These are phyloP conservation scores for Watsonalla cultraria DNA, from an alignment of 2,888 invertebrate genomes.

Conservation along the genomic window DNA sequence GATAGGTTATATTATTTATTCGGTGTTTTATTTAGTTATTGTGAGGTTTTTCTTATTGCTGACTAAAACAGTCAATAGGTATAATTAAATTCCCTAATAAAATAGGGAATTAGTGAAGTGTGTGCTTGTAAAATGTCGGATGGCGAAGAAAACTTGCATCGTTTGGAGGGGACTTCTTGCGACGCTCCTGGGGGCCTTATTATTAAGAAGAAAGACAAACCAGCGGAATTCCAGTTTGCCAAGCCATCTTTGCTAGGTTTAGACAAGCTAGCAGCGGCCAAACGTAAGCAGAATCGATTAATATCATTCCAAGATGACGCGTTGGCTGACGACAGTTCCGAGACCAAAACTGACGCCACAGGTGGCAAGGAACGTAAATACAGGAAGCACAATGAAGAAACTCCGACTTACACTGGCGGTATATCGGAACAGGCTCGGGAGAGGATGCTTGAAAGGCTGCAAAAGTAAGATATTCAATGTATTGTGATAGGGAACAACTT, in stretches of 20 bases:
- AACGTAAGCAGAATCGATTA: constrained; percentile 82
- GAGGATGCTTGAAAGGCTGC: constrained; percentile 83
- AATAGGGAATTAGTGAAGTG: not conserved
- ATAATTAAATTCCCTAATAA: too few species aligned
- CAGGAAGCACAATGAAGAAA: constrained; percentile 89
- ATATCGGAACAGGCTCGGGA: constrained; percentile 88
- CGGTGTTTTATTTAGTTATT: too few species aligned
- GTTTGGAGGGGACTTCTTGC: constrained; percentile 83
- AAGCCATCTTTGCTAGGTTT: constrained; percentile 88
- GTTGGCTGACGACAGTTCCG: constrained; percentile 42
- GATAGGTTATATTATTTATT: too few species aligned
- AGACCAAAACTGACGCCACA: constrained; percentile 32
- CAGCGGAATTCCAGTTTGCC: constrained; percentile 86
- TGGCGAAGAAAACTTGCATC: constrained; percentile 81
- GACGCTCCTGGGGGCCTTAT: constrained; percentile 85
- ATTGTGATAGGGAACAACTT: too few species aligned
- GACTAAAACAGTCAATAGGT: too few species aligned
- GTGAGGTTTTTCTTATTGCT: too few species aligned
- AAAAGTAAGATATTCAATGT: constrained; percentile 45
- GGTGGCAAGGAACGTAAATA: constrained; percentile 80
- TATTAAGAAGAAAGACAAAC: constrained; percentile 80
- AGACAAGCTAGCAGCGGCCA: constrained; percentile 90
- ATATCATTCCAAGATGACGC: constrained; percentile 81
- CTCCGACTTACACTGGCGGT: constrained; percentile 96
- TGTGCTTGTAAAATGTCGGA: constrained; percentile 45